These are phyloP conservation scores for Petrophora chlorosata DNA, from an alignment of 2,888 invertebrate species.

Conservation along the genomic window DNA sequence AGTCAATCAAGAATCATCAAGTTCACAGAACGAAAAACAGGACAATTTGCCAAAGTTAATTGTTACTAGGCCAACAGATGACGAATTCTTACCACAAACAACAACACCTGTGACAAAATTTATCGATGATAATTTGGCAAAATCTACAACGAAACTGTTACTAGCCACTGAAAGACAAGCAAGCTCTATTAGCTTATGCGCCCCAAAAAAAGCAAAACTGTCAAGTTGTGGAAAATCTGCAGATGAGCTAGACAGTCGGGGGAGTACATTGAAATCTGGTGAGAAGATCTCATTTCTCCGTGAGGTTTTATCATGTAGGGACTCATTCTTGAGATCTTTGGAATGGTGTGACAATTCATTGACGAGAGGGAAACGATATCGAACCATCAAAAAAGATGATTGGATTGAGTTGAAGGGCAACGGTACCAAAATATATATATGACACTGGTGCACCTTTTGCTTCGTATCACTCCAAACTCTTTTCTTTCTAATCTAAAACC, in stretches of 20 bases:
- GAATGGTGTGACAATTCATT: constrained; percentile 80
- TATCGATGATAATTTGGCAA: constrained; percentile 54
- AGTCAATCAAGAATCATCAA: constrained; percentile 47
- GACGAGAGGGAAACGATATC: constrained; percentile 70
- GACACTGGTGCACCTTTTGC: constrained; percentile 32
- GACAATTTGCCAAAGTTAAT: constrained; percentile 42
- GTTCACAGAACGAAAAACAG: constrained; percentile 22
- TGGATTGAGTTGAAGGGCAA: constrained; percentile 70
- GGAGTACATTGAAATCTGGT: constrained; percentile 68
- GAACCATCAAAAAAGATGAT: constrained; percentile 67
- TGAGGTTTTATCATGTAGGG: constrained; percentile 72
- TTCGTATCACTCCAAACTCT: neutral
- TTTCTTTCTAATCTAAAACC: neutral
- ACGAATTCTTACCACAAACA: constrained; percentile 36
- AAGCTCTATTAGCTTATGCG: constrained; percentile 45
- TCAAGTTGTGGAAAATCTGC: constrained; percentile 37
- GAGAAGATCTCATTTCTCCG: constrained; percentile 76
- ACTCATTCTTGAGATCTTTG: constrained; percentile 73
- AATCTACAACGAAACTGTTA: constrained; percentile 62
- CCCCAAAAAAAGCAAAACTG: constrained; percentile 23
- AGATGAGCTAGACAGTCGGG: constrained; percentile 50
- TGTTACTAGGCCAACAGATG: constrained; percentile 43
- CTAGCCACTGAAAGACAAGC: constrained; percentile 58
- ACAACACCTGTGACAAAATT: constrained; percentile 43
- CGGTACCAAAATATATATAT: constrained; percentile 53